Percentiles rank a stretch among this genome's conserved stretches.
phyloP scores from a whole-genome alignment of 2,113 vertebrate species.

The Triplophysa dalaica region DNA sequence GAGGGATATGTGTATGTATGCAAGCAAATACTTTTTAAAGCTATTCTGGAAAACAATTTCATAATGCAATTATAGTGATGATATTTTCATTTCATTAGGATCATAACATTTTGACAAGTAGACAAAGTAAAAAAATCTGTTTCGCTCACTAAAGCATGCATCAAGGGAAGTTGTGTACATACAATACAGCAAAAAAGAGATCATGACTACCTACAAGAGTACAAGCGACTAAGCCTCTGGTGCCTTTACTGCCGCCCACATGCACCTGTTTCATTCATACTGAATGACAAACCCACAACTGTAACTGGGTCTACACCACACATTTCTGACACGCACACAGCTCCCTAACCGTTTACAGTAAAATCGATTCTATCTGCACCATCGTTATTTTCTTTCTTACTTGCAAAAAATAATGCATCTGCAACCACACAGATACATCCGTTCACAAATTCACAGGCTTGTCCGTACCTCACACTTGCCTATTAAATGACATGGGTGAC shows the following conservation, averaged over 20 bases:
- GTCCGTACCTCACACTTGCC: neutral
- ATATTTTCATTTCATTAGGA: too few relatives aligned
- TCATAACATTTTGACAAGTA: too few relatives aligned
- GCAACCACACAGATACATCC: constrained; percentile 14
- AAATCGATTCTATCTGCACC: neutral
- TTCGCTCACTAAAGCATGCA: too few relatives aligned
- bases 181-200: neutral
- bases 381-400: neutral
- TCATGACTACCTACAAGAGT: neutral
- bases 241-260: constrained; percentile 16
- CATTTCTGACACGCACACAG: constrained; percentile 8
- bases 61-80: too few relatives aligned
- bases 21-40: too few relatives aligned
- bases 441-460: constrained; percentile 4
- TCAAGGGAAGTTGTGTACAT: neutral
- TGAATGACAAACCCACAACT: constrained; percentile 27
- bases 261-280: constrained; percentile 45
- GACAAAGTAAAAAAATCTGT: too few relatives aligned
- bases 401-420: constrained; percentile 10
- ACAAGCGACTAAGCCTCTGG: neutral
- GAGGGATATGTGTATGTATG: too few relatives aligned
- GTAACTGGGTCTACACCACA: constrained; percentile 17
- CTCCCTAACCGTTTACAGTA: neutral
- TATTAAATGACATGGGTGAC: neutral
- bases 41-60: too few relatives aligned